phyloP scores from a whole-genome alignment of 2,888 invertebrate genomes.

The Rhingia rostrata region DNA sequence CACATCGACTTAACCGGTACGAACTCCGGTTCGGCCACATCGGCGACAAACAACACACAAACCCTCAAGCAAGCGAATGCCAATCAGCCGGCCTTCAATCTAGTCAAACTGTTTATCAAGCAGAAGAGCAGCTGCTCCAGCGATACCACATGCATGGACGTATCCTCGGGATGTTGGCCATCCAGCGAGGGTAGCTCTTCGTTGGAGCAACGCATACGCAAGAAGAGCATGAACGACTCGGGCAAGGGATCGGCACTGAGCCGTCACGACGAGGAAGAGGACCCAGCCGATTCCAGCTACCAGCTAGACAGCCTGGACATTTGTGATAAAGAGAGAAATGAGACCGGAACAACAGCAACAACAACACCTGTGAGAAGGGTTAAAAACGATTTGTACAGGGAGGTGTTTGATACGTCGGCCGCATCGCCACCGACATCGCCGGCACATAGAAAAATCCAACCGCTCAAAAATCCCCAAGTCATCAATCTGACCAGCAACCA shows the following conservation, averaged over 20 bases:
- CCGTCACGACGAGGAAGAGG: slow-evolving; percentile 82
- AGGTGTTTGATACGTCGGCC: slow-evolving; percentile 72
- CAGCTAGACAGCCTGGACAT: slow-evolving; percentile 79
- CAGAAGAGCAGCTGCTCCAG: slow-evolving; percentile 91
- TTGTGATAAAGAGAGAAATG: slow-evolving; percentile 75
- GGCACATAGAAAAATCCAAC: slow-evolving; percentile 81
- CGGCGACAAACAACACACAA: slow-evolving; percentile 75
- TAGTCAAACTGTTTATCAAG: slow-evolving; percentile 94
- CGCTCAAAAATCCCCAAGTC: slow-evolving; percentile 81
- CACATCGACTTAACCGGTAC: slow-evolving; percentile 70
- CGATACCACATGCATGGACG: slow-evolving; percentile 89
- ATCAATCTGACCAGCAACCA: slow-evolving; percentile 78
- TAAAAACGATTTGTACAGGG: slow-evolving; percentile 76
- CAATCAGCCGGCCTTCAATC: slow-evolving; percentile 89
- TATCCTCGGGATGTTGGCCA: slow-evolving; percentile 92
- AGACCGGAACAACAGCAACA: slow-evolving; percentile 66
- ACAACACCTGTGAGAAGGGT: slow-evolving; percentile 72
- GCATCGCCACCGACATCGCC: slow-evolving; percentile 79
- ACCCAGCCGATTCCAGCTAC: slow-evolving; percentile 76
- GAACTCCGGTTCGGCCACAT: slow-evolving; percentile 80
- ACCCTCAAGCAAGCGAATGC: slow-evolving; percentile 81
- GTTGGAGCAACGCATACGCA: slow-evolving; percentile 81
- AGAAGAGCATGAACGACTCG: slow-evolving; percentile 83
- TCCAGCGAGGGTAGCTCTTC: slow-evolving; percentile 82
- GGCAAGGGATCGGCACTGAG: slow-evolving; percentile 83